Base-by-base conservation (phyloP, 2,113 vertebrate species). In the Hirundichthys speculiger region DNA sequence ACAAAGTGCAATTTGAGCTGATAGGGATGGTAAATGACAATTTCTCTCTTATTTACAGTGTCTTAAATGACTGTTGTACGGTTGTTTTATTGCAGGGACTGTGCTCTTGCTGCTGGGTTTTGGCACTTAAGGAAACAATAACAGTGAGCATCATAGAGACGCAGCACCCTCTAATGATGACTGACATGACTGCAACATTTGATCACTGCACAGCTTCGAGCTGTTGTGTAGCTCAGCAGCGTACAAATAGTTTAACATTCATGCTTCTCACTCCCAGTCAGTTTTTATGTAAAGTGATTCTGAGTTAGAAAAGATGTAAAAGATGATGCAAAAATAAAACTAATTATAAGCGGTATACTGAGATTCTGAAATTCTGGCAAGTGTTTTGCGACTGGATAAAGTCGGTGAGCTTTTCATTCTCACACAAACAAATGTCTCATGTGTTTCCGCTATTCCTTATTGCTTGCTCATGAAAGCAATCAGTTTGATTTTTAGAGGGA, bases 131-230 rank as follows among this genome's bases (percentile, higher is more conserved):
- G 53, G 59, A 63, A 69, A 34, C 25, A 21, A 47, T 52, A 48
- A 43, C 16, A 18, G 22, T 25, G 18, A 25, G 10, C 45, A 8
- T 49, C 41, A 50, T 73, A 25, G 34, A 45, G 13, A 42, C 58
- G 51, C 51, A 66, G 48, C 62, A 38, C 70, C 50, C 59, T 65
- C 82, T 58, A 57, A 57, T 47, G 71, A 74, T 49, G 9, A 52
- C n/a, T 57, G 27, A 18, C 52, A 63, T 27, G 62, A 52, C 27
- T 34, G 11, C 30, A 34, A 34, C 3, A 34, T 34, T 34, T 4
- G 30, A 34, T 34, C 30, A 34, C 30, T 34, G 30, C 30, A 34
- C 5, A 9, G 30, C n/a, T n/a, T n/a, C n/a, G 46, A 34, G 34
- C 16, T n/a, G 15, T 30, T 25, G 46, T 62, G 45, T 27, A 14